These are phyloP conservation scores for Phyllopteryx taeniolatus DNA, from an alignment of 2,113 vertebrate genomes.

Conservation along the genomic window DNA sequence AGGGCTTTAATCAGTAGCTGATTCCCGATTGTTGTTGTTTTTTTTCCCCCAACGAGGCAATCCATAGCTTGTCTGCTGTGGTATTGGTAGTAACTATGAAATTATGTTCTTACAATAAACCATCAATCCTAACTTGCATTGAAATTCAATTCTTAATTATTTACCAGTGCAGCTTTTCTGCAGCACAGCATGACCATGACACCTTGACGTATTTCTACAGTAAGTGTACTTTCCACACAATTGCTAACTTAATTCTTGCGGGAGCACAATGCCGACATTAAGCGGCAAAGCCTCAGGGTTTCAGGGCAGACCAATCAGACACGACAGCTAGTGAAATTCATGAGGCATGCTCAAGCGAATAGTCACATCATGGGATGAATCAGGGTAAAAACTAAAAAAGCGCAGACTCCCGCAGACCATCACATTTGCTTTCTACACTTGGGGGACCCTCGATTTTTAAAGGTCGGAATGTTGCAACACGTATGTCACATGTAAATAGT, in stretches of 20 bases:
- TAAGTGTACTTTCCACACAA: neutral
- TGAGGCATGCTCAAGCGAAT: slow-evolving; percentile 11
- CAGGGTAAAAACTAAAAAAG: neutral
- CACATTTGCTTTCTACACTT: slow-evolving; percentile 12
- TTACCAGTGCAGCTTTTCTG: neutral
- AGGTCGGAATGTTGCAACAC: slow-evolving; percentile 39
- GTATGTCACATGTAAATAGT: slow-evolving; percentile 32
- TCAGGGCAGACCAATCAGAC: slow-evolving; percentile 10
- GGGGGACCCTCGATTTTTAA: slow-evolving; percentile 22
- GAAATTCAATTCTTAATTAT: neutral
- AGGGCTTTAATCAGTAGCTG: neutral
- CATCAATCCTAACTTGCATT: neutral
- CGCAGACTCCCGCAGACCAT: neutral
- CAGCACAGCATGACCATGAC: neutral
- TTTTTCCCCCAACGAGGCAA: too few species aligned
- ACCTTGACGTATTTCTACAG: neutral
- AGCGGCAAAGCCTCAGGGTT: neutral
- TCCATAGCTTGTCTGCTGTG: neutral
- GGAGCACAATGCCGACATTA: neutral
- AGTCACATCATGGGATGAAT: slow-evolving; percentile 10
- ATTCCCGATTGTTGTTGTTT: neutral
- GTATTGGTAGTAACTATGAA: neutral
- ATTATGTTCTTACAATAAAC: neutral
- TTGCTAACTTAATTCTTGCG: slow-evolving; percentile 1
- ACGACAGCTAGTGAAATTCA: slow-evolving; percentile 30